A percentile compares a stretch with the other conserved stretches of the same genome.
phyloP scores from a whole-genome alignment of 2,113 vertebrate genomes.

The Burhinus oedicnemus region DNA sequence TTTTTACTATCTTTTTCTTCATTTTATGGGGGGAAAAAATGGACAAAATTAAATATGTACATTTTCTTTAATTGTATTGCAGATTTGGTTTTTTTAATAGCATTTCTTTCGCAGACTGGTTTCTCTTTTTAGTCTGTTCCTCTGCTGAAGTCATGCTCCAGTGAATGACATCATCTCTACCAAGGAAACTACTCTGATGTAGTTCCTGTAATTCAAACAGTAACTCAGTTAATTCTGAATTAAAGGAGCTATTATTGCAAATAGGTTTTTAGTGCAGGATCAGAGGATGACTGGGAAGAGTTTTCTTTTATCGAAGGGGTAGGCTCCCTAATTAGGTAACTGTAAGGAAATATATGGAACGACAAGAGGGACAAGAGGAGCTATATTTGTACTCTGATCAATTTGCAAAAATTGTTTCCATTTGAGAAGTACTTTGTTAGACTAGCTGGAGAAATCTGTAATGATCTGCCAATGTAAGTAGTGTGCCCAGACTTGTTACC shows the following conservation, averaged over 20 bases:
- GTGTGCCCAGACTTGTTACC: not conserved
- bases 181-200: not conserved
- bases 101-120: not conserved
- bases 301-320: not conserved
- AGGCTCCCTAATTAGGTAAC: not conserved
- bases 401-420: not conserved
- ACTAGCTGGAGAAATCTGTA: not conserved
- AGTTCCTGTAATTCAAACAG: not conserved
- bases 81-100: not conserved
- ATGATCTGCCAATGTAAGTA: slow-evolving; percentile 26
- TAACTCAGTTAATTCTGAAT: not conserved
- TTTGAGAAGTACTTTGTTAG: not conserved
- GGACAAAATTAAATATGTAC: not conserved
- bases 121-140: not conserved
- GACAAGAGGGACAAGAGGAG: not conserved
- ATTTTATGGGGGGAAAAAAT: not conserved
- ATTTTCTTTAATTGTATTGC: not conserved
- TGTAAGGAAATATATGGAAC: not conserved
- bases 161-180: not conserved
- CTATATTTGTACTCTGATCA: not conserved
- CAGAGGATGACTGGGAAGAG: not conserved
- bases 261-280: not conserved
- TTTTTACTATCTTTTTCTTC: too few relatives aligned
- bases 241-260: not conserved
- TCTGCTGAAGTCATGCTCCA: not conserved